Evolutionary conservation across 1,140 invertebrate genomes (phyloP), one percentile per base, ranked within the genome.

Genomic region (Zaprionus lachaisei): DNA sequence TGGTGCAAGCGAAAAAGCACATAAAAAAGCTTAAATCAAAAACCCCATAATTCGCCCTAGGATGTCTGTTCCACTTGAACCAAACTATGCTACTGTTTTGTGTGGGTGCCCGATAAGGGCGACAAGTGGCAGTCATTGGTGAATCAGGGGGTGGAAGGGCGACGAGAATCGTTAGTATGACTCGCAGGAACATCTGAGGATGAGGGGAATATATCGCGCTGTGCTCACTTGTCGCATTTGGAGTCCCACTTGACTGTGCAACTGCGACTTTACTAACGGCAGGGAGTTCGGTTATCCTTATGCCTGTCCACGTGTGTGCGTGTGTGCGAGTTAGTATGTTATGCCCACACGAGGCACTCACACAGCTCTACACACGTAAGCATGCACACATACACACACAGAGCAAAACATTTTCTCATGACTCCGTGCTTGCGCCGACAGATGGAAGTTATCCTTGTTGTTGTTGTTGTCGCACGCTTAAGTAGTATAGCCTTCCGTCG

Each of bases 11-110:
- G 20, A 24, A 57, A 56, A 67, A 58, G 64, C 37, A 44, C 22
- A 56, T 20, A 22, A n/a, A n/a, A n/a, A n/a, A n/a, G 75, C 67
- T 72, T 79, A 73, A 72, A 77, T 64, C 72, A 78, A 69, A 81
- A 81, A 79, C 54, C 34, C 65, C 72, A 81, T 79, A 81, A 81
- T 81, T 79, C 79, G 76, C 79, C 76, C 76, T 71, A 81, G 79
- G 79, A 81, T 81, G 79, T 79, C 79, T 79, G 77, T 66, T 66
- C 62, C 67, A 70, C 65, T 79, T 74, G 49, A 58, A 65, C 38
- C 51, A 74, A 80, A 76, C 70, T 80, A 69, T 75, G 76, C 66
- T 51, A 62, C 76, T 73, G 75, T 76, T 76, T 60, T 57, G 65
- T 56, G 47, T 62, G 65, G 58, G 66, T 63, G 60, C 58, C 34